These are phyloP conservation scores for Chloropsis cyanopogon DNA, from an alignment of 2,113 vertebrate genomes.

Conservation along the genomic window DNA sequence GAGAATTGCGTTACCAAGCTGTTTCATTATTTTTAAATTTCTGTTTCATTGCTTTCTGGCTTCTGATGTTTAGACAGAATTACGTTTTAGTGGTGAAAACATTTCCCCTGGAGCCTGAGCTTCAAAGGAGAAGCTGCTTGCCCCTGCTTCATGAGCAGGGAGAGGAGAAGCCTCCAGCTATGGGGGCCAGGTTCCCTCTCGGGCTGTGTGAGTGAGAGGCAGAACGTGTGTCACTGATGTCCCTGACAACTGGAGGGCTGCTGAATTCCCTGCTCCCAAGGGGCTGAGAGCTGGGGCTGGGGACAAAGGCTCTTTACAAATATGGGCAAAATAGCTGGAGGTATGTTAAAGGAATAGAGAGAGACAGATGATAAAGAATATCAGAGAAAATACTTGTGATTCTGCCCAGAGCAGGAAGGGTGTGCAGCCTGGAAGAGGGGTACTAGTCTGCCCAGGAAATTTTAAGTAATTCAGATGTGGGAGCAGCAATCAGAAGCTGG, in stretches of 20 bases:
- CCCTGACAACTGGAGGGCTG: neutral
- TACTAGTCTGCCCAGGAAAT: neutral
- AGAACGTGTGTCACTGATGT: neutral
- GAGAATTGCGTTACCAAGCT: slow-evolving; percentile 9
- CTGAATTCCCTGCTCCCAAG: neutral
- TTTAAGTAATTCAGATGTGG: neutral
- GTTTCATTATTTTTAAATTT: slow-evolving; percentile 36
- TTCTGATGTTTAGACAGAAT: slow-evolving; percentile 2
- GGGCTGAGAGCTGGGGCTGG: neutral
- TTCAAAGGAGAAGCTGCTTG: neutral
- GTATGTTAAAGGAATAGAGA: neutral
- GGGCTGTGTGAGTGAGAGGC: neutral
- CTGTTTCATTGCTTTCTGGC: neutral
- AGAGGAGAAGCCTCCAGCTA: neutral
- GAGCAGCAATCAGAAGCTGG: neutral
- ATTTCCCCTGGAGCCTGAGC: neutral
- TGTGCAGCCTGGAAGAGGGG: neutral
- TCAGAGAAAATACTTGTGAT: neutral
- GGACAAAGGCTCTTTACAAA: neutral
- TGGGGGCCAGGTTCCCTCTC: neutral
- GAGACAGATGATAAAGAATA: neutral
- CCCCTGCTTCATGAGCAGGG: neutral
- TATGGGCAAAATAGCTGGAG: neutral
- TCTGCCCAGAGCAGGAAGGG: neutral
- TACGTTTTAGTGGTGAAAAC: neutral